Percentiles rank a stretch among this genome's conserved stretches.
Evolutionary conservation across 2,113 vertebrate genomes (phyloP).

Genomic region (Sterrhoptilus dennistouni): DNA sequence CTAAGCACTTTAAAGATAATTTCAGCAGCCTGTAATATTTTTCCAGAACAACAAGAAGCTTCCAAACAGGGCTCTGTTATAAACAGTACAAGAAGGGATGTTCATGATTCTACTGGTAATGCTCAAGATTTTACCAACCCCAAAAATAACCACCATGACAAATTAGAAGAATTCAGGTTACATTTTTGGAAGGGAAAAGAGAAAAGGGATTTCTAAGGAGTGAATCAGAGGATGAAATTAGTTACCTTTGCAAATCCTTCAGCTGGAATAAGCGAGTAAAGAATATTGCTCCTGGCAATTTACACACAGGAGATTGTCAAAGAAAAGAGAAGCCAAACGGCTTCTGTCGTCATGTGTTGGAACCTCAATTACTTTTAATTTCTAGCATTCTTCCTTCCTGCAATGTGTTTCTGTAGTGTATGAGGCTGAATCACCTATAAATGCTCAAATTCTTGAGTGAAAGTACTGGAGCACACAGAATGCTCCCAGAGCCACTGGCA

Average conservation of each 20-base stretch:
- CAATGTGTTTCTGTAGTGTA: not conserved
- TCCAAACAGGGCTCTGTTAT: conserved; percentile 32
- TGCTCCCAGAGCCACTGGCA: not conserved
- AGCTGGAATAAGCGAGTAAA: conserved; percentile 18
- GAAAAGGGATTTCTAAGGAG: conserved; percentile 23
- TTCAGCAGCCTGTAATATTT: conserved; percentile 16
- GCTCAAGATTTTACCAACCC: not conserved
- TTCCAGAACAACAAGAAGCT: conserved; percentile 5
- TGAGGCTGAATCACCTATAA: conserved; percentile 4
- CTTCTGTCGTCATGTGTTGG: conserved; percentile 9
- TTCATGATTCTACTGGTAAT: not conserved
- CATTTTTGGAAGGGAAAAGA: not conserved
- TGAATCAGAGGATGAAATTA: conserved; percentile 52
- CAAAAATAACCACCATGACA: conserved; percentile 30
- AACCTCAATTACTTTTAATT: conserved; percentile 46
- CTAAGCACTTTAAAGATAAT: conserved; percentile 19
- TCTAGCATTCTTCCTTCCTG: conserved; percentile 41
- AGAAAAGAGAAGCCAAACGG: conserved; percentile 32
- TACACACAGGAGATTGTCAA: not conserved
- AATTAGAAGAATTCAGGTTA: conserved; percentile 39
- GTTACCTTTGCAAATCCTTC: conserved; percentile 41
- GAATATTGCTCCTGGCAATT: conserved; percentile 30
- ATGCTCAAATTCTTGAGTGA: not conserved
- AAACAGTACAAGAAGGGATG: not conserved
- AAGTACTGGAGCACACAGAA: not conserved